These are phyloP conservation scores for Hypocryptadius cinnamomeus DNA, from an alignment of 2,113 vertebrate species.

Conservation along the genomic window DNA sequence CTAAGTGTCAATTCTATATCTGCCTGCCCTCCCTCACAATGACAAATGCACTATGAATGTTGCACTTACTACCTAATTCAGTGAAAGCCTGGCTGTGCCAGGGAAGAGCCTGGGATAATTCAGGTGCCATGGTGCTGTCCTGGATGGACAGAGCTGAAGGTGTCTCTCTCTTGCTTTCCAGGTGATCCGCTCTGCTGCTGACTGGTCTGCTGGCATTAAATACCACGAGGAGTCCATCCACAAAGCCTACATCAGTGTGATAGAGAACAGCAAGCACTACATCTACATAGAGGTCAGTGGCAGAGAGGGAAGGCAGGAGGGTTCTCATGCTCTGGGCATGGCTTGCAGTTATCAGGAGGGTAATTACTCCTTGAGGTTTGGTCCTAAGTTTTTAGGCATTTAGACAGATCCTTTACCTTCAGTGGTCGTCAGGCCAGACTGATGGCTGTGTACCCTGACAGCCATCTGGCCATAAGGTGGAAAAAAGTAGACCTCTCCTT, in stretches of 20 bases:
- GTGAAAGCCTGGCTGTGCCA: not conserved
- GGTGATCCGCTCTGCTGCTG: constrained; percentile 88
- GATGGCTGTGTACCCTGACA: not conserved
- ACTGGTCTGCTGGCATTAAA: constrained; percentile 97
- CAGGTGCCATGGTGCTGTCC: not conserved
- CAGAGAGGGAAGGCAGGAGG: not conserved
- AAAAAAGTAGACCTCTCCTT: not conserved
- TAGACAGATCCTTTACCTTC: not conserved
- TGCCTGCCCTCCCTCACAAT: not conserved
- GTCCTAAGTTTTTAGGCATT: not conserved
- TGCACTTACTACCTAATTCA: not conserved
- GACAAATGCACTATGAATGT: not conserved
- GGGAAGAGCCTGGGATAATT: not conserved
- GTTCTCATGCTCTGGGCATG: not conserved
- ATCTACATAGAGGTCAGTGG: constrained; percentile 89
- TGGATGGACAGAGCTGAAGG: not conserved
- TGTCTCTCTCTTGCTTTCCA: constrained; percentile 25
- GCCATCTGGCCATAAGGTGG: not conserved
- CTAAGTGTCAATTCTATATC: not conserved
- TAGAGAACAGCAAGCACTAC: constrained; percentile 88
- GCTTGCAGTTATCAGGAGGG: not conserved
- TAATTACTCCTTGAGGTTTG: not conserved
- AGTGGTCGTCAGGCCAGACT: not conserved
- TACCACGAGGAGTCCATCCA: constrained; percentile 97
- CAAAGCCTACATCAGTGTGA: constrained; percentile 78